These are phyloP conservation scores for Trypoxylon attenuatum DNA, from an alignment of 2,888 invertebrate species.

Conservation along the genomic window DNA sequence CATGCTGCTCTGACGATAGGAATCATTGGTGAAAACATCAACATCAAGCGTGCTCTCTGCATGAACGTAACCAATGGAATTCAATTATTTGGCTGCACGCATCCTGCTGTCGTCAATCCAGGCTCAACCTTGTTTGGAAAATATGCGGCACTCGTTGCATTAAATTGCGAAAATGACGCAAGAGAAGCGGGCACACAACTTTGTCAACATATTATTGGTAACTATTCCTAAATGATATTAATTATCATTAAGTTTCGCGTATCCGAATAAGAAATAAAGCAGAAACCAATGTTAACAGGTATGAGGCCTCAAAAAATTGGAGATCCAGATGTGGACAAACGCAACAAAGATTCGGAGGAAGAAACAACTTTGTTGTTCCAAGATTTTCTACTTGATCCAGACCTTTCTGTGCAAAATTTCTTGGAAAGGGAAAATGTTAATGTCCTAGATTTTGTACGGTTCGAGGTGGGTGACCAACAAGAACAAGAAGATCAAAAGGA, in stretches of 20 bases:
- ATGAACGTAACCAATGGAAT: slow-evolving; percentile 79
- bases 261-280: neutral
- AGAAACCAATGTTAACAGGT: slow-evolving; percentile 76
- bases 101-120: slow-evolving; percentile 80
- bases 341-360: slow-evolving; percentile 81
- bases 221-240: slow-evolving; percentile 26
- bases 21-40: slow-evolving; percentile 92
- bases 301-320: slow-evolving; percentile 89
- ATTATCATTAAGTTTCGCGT: neutral
- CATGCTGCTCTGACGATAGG: slow-evolving; percentile 90
- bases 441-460: slow-evolving; percentile 88
- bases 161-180: slow-evolving; percentile 76
- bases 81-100: slow-evolving; percentile 84
- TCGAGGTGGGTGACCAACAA: slow-evolving; percentile 87
- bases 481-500: slow-evolving; percentile 75
- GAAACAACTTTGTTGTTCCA: slow-evolving; percentile 90
- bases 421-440: slow-evolving; percentile 80
- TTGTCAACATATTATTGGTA: slow-evolving; percentile 94
- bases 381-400: slow-evolving; percentile 89
- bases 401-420: slow-evolving; percentile 83
- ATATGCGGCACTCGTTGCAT: slow-evolving; percentile 89
- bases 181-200: slow-evolving; percentile 82
- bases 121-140: slow-evolving; percentile 82
- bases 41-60: slow-evolving; percentile 85
- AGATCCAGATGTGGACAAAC: slow-evolving; percentile 78